phyloP scores from a whole-genome alignment of 2,888 invertebrate species.

The Scaptomyza cyrtandrae region DNA sequence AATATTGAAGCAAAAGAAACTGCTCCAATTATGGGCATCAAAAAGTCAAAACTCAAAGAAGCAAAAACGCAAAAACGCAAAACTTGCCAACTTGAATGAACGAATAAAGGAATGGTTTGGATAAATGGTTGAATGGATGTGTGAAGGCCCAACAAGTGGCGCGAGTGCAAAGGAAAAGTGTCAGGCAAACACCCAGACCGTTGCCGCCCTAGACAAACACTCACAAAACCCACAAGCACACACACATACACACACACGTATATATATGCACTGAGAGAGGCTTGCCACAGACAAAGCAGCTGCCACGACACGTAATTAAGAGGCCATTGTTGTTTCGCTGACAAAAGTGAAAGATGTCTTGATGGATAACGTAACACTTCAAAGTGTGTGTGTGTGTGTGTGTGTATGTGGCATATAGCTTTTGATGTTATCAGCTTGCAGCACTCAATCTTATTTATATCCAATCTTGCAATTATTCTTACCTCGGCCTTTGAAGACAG shows the following conservation, averaged over 20 bases:
- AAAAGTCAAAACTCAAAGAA: conserved; percentile 58
- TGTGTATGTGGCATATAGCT: conserved; percentile 31
- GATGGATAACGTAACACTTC: conserved; percentile 83
- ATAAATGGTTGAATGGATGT: conserved; percentile 1
- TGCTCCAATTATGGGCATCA: conserved; percentile 68
- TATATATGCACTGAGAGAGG: conserved; percentile 18
- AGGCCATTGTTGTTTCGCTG: conserved; percentile 83
- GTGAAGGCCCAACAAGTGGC: conserved; percentile 59
- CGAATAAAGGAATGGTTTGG: neutral
- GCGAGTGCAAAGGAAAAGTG: conserved; percentile 71
- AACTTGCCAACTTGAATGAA: conserved; percentile 11
- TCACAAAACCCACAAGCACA: conserved; percentile 20
- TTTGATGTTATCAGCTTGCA: conserved; percentile 65
- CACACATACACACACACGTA: conserved; percentile 6
- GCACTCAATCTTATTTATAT: conserved; percentile 59
- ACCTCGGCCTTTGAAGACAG: conserved; percentile 77
- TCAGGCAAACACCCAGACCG: conserved; percentile 71
- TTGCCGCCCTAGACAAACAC: conserved; percentile 67
- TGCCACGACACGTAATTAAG: conserved; percentile 80
- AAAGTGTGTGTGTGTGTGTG: conserved; percentile 61
- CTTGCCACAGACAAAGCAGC: conserved; percentile 39
- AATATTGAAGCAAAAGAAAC: conserved; percentile 38
- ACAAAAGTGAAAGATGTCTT: conserved; percentile 83
- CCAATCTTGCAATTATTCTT: conserved; percentile 81
- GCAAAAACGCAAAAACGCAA: conserved; percentile 17